Conservation (phyloP, 2,113 vertebrate genomes). For the Caloenas nicobarica region DNA sequence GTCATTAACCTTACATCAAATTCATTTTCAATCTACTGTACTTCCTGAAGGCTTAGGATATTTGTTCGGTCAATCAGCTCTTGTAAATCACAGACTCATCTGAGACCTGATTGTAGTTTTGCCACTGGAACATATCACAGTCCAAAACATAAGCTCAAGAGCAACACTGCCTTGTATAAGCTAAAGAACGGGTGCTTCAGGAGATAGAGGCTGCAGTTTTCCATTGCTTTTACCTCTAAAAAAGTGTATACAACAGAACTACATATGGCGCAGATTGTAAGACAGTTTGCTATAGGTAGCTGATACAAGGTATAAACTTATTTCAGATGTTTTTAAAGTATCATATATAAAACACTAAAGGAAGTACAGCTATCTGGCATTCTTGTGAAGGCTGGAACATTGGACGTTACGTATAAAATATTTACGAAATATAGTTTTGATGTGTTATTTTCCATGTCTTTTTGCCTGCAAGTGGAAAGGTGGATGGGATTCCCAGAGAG, state of each 20-base stretch:
- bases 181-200: neutral
- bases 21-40: neutral
- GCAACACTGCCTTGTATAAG: neutral
- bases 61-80: conserved; percentile 1
- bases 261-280: neutral
- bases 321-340: conserved; percentile 35
- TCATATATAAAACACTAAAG: conserved; percentile 60
- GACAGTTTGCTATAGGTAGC: neutral
- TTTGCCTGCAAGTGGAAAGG: conserved; percentile 29
- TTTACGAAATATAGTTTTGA: conserved; percentile 57
- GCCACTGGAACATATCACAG: neutral
- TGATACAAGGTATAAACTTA: neutral
- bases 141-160: neutral
- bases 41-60: neutral
- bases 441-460: conserved; percentile 59
- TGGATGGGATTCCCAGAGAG: conserved; percentile 56
- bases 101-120: neutral
- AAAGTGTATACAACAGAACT: neutral
- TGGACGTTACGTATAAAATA: conserved; percentile 63
- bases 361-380: neutral
- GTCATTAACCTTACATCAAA: conserved; percentile 6
- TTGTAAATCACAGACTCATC: neutral
- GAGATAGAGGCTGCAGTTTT: neutral
- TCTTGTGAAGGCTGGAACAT: conserved; percentile 43
- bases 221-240: neutral